Percentiles rank a stretch among this genome's conserved stretches.
Evolutionary conservation across 2,888 invertebrate genomes (phyloP).

Genomic region (Pterobdella sp.): DNA sequence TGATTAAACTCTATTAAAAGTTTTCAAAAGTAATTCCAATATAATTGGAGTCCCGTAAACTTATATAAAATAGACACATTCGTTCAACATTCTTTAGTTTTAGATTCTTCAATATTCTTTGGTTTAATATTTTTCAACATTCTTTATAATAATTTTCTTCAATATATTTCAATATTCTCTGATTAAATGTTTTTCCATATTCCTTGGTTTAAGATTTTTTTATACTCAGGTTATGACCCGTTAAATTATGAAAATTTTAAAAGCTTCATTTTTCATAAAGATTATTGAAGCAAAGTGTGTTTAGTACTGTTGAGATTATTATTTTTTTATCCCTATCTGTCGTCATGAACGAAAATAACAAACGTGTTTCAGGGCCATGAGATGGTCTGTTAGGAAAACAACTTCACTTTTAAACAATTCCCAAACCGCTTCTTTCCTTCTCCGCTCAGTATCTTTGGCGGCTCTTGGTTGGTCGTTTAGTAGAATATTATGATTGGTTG

Average conservation of each 20-base stretch:
- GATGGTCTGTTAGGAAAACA: constrained; percentile 59
- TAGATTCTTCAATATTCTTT: too few species aligned
- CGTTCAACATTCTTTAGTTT: too few species aligned
- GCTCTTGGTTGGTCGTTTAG: not conserved
- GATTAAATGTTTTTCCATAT: too few species aligned
- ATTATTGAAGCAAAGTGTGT: not conserved
- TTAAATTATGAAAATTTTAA: not conserved
- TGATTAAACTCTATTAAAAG: too few species aligned
- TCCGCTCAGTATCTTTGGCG: constrained; percentile 45
- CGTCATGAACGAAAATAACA: constrained; percentile 44
- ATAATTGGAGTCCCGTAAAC: too few species aligned
- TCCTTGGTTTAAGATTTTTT: too few species aligned
- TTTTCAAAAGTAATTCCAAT: too few species aligned
- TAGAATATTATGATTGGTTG: not conserved
- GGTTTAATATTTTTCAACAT: too few species aligned
- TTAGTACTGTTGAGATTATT: not conserved
- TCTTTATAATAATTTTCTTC: too few species aligned
- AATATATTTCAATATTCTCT: too few species aligned
- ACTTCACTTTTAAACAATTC: constrained; percentile 60
- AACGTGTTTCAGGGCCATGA: constrained; percentile 60
- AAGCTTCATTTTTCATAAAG: not conserved
- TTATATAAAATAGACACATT: too few species aligned
- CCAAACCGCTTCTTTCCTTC: constrained; percentile 58
- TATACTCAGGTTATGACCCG: not conserved
- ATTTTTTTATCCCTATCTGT: not conserved